Evolutionary conservation across 2,888 invertebrate genomes (phyloP).

Genomic region (Drosophila maculinotata): DNA sequence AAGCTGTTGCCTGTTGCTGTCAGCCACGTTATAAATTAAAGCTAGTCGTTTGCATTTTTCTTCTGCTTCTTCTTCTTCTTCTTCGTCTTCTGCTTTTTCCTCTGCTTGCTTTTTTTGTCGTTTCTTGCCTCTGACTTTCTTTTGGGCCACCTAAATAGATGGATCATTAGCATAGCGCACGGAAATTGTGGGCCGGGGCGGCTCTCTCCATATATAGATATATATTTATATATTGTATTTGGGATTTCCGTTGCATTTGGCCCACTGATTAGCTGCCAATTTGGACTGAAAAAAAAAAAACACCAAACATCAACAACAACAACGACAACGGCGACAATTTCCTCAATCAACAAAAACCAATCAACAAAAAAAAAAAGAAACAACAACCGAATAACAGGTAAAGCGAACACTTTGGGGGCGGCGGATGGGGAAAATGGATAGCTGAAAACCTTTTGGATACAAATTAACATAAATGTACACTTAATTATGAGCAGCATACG

Average conservation of each 20-base stretch:
- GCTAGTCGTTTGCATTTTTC: constrained; percentile 32
- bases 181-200: constrained; percentile 67
- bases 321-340: constrained; percentile 64
- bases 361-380: constrained; percentile 37
- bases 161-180: constrained; percentile 66
- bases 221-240: constrained; percentile 32
- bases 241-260: constrained; percentile 75
- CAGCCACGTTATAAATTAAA: constrained; percentile 62
- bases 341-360: constrained; percentile 72
- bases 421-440: constrained; percentile 16
- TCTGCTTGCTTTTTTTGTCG: background rate
- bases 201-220: background rate
- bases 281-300: constrained; percentile 46
- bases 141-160: constrained; percentile 56
- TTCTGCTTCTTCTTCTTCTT: constrained; percentile 1
- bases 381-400: constrained; percentile 39
- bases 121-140: constrained; percentile 60
- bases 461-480: constrained; percentile 78
- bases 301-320: constrained; percentile 15
- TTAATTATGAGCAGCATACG: constrained; percentile 63
- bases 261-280: constrained; percentile 73
- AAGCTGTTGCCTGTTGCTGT: constrained; percentile 30
- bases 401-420: constrained; percentile 38
- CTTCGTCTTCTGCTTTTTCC: background rate
- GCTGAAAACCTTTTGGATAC: constrained; percentile 1